A percentile compares a stretch with the other conserved stretches of the same genome.
phyloP scores from a whole-genome alignment of 1,140 invertebrate species.

The Coelopa frigida region DNA sequence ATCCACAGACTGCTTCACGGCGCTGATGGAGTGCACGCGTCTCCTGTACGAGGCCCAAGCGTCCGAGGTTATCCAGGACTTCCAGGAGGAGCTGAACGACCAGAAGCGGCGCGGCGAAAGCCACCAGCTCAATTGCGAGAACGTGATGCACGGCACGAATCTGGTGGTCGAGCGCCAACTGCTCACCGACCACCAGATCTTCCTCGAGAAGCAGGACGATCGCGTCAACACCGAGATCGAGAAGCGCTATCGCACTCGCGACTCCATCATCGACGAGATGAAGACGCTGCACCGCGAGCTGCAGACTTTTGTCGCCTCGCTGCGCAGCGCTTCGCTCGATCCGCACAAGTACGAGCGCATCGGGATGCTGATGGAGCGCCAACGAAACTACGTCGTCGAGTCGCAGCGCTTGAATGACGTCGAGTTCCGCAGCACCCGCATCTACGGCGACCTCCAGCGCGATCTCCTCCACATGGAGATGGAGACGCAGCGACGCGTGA shows the following conservation, averaged over 20 bases:
- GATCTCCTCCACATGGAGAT: conserved; percentile 24
- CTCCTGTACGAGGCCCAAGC: conserved; percentile 28
- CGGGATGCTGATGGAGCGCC: conserved; percentile 26
- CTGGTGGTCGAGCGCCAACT: conserved; percentile 23
- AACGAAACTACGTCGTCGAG: conserved; percentile 27
- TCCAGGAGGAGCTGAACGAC: conserved; percentile 26
- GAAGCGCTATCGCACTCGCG: conserved; percentile 27
- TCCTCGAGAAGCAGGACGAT: conserved; percentile 30
- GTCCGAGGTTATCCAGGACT: conserved; percentile 28
- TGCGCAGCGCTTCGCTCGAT: conserved; percentile 30
- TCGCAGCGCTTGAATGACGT: conserved; percentile 23
- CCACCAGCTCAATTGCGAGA: conserved; percentile 29
- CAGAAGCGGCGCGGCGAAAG: conserved; percentile 24
- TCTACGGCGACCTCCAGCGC: conserved; percentile 17
- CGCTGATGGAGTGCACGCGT: conserved; percentile 18
- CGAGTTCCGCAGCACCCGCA: conserved; percentile 18
- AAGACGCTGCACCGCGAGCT: conserved; percentile 24
- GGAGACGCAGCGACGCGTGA: conserved; percentile 24
- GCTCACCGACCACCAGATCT: conserved; percentile 27
- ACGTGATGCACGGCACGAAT: conserved; percentile 34
- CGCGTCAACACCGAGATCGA: conserved; percentile 31
- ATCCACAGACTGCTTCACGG: conserved; percentile 25
- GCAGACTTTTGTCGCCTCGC: conserved; percentile 24
- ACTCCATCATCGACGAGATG: conserved; percentile 27
- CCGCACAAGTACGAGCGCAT: conserved; percentile 33